Conservation (phyloP, 2,797 vertebrate genomes). For the Mastacembelus armatus region DNA sequence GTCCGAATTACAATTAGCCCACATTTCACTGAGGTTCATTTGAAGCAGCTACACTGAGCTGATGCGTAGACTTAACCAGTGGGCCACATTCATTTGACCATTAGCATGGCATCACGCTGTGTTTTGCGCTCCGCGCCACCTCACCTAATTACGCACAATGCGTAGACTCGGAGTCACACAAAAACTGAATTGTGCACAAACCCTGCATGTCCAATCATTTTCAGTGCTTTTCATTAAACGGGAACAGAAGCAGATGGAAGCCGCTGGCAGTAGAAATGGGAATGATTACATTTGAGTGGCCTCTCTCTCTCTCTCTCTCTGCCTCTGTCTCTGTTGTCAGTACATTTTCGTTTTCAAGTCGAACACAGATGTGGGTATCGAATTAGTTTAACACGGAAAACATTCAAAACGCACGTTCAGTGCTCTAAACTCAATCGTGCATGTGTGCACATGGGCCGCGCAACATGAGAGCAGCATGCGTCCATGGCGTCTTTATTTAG, state of each 20-base stretch:
- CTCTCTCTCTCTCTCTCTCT: too few relatives aligned
- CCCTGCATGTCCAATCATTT: slow-evolving; percentile 38
- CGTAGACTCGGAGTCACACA: slow-evolving; percentile 14
- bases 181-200: slow-evolving; percentile 39
- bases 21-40: slow-evolving; percentile 64
- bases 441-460: background rate
- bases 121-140: slow-evolving; percentile 12
- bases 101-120: background rate
- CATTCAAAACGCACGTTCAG: background rate
- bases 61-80: slow-evolving; percentile 12
- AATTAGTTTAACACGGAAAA: background rate
- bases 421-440: background rate
- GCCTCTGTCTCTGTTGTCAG: background rate
- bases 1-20: slow-evolving; percentile 79
- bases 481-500: background rate
- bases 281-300: background rate
- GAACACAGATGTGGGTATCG: background rate
- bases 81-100: slow-evolving; percentile 58
- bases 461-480: background rate
- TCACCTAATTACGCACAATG: slow-evolving; percentile 56
- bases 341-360: background rate
- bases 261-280: background rate
- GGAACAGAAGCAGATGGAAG: background rate
- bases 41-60: slow-evolving; percentile 34
- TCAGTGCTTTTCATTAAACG: slow-evolving; percentile 9